Percentiles rank a stretch among this genome's conserved stretches.
Evolutionary conservation across 2,797 vertebrate species (phyloP).

Genomic region (Lepus townsendii): DNA sequence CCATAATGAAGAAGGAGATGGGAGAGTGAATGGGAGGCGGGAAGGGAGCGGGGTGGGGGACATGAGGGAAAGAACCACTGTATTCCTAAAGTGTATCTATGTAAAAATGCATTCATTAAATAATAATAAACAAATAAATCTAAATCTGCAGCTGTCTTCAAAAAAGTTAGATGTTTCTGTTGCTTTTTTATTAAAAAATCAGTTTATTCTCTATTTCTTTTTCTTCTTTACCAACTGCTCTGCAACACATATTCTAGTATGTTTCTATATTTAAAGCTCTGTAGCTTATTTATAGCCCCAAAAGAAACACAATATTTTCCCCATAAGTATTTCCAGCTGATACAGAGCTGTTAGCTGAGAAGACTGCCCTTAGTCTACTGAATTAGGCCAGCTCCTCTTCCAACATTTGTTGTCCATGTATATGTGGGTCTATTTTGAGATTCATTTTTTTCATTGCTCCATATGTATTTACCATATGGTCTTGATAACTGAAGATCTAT

Average conservation of each 20-base stretch:
- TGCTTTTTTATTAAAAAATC: background rate
- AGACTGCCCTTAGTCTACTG: background rate
- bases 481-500: background rate
- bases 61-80: too few species aligned
- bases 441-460: background rate
- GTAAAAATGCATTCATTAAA: too few species aligned
- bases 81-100: too few species aligned
- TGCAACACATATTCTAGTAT: background rate
- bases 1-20: too few species aligned
- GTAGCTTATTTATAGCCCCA: background rate
- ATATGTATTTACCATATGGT: background rate
- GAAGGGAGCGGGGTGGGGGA: too few species aligned
- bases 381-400: background rate
- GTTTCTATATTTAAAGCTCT: background rate
- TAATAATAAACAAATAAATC: too few species aligned
- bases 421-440: background rate
- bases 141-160: too few species aligned
- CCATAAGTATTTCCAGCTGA: background rate
- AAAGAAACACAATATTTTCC: background rate
- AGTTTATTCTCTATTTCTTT: background rate
- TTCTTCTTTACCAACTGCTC: background rate
- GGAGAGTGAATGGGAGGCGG: too few species aligned
- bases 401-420: background rate
- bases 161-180: background rate
- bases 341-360: background rate